Base-by-base conservation (phyloP, 2,888 invertebrate species). In the Druceiella hillmani region DNA sequence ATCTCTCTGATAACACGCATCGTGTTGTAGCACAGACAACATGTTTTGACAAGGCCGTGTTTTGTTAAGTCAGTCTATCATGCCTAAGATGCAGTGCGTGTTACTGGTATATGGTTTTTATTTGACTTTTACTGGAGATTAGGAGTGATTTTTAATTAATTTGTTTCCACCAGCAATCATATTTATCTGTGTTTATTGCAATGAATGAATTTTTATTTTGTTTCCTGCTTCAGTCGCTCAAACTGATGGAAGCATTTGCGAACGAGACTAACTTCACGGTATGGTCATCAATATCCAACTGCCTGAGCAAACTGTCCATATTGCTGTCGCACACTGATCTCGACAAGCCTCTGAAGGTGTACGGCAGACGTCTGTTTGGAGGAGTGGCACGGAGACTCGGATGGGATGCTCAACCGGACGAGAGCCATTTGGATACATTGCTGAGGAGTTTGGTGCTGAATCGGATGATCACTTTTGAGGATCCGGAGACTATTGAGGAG, bases 241-340 rank as follows among this genome's bases (percentile, higher is more conserved):
- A 85, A 55, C 72, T 95, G n/a, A 81, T 92, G 56, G 79, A 83
- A 52, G 88, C 92, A 0, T 93, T 84, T 58, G 75, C 79, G 45
- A 80, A 86, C 49, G 94, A 97, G 61, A 82, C 81, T 22, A 88
- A 94, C 63, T 97, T 86, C 66, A 92, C 93, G 1, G 95, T 95
- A 1, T 97, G 95, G 95, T 85, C 82, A 4, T 83, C 84, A 1
- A 81, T 92, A 47, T 78, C 79, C 26, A 85, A 83, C 57, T 86
- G 87, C 50, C 64, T 94, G 36, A 75, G 79, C n/a, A 84, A 83
- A 56, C 68, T 94, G 35, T 78, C 79, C 39, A 76, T 79, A 29
- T 67, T 94, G 16, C 69, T 93, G 42, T 84, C 87, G 3, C 84
- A 91, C 59, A 86, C 90, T 1, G 83, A 87, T 11, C 76, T 79